Base-by-base conservation (phyloP, 2,888 invertebrate species). In the Biston stratarius region DNA sequence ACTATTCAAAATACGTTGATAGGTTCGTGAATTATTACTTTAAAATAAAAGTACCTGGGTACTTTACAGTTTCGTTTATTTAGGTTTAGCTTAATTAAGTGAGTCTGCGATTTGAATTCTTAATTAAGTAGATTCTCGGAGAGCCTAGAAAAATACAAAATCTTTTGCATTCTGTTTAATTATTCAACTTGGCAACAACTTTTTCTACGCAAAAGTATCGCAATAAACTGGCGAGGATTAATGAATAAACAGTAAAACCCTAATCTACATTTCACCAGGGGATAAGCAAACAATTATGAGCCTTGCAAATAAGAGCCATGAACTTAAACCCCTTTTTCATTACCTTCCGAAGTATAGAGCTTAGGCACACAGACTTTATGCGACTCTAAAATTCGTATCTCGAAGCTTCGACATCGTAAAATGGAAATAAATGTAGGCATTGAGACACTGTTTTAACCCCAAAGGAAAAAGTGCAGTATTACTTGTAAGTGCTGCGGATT, bases 361-460 rank as follows among this genome's bases (percentile, higher is more conserved):
- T 67, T 59, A 62, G 57, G 33, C 74, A 76, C 70, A 72, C 66
- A 72, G 77, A 49, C 63, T 63, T 82, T 78, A 80, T 77, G 73
- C 51, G 71, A 61, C 75, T 71, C 74, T 78, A 77, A 79, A 82
- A 81, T 77, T 77, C 74, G 72, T 71, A 75, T 76, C 78, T 78
- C 72, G 73, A 77, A 77, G 76, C 77, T 70, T 74, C 61, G 74
- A 69, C 70, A 71, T 79, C 79, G 78, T 82, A 82, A 82, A 82
- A 73, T 57, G 66, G 67, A 74, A 74, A 78, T 74, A 68, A 77
- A 81, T 74, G 74, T 73, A 62, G 71, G 72, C 71, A 68, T 62
- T 69, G 64, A 66, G 14, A 58, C 48, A 34, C 49, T 15, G 57
- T 38, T 44, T 45, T 33, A 33, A 55, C 10, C 44, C n/a, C 38